Evolutionary conservation across 2,113 vertebrate genomes (phyloP).

Genomic region (Odocoileus virginianus): DNA sequence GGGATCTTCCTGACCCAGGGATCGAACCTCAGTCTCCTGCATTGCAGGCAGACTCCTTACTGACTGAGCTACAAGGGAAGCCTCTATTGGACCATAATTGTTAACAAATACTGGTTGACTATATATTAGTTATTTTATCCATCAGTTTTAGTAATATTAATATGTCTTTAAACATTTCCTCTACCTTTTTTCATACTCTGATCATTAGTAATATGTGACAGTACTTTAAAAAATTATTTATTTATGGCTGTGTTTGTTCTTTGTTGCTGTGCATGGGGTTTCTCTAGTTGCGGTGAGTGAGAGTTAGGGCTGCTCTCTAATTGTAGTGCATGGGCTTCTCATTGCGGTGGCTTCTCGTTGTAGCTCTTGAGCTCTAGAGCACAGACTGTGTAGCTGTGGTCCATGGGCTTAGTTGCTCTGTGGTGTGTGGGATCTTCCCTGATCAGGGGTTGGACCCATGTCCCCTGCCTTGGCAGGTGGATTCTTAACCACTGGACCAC

Average conservation of each 20-base stretch:
- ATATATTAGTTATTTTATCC: background rate
- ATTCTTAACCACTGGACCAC: background rate
- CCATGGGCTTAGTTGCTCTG: background rate
- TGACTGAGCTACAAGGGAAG: background rate
- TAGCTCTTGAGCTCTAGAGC: background rate
- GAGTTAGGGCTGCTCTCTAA: background rate
- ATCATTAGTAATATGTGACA: background rate
- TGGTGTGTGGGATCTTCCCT: background rate
- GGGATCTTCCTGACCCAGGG: background rate
- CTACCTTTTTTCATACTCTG: background rate
- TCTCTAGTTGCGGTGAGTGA: background rate
- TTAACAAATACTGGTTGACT: background rate
- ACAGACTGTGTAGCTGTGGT: background rate
- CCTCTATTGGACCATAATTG: background rate
- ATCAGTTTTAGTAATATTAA: background rate
- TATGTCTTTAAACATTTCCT: background rate
- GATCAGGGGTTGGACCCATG: background rate
- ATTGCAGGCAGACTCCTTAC: background rate
- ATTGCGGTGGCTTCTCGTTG: rapidly evolving
- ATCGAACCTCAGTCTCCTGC: rapidly evolving
- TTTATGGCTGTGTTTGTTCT: background rate
- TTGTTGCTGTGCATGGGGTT: background rate
- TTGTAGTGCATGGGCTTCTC: background rate
- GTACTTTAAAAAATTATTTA: background rate
- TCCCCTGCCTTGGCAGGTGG: background rate